phyloP scores from a whole-genome alignment of 2,888 invertebrate species.

The Bhutanitis thaidina region DNA sequence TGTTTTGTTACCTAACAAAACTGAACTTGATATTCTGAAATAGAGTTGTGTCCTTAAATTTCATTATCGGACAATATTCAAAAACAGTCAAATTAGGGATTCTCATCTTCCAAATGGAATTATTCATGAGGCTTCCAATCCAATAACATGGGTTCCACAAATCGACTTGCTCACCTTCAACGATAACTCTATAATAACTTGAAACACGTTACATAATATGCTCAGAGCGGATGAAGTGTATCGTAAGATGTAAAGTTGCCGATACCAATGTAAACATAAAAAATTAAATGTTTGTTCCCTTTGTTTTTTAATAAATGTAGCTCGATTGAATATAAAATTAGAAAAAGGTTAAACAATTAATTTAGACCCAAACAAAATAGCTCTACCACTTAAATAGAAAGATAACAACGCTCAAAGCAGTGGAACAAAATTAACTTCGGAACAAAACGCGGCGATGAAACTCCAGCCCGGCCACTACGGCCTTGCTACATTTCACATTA shows the following conservation, averaged over 20 bases:
- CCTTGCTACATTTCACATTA: slow-evolving; percentile 1
- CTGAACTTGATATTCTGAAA: slow-evolving; percentile 5
- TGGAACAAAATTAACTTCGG: slow-evolving; percentile 9
- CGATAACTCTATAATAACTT: neutral
- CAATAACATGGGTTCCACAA: slow-evolving; percentile 12
- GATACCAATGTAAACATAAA: too few species aligned
- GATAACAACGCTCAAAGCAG: slow-evolving; percentile 2
- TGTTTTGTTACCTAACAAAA: slow-evolving; percentile 6
- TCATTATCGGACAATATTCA: slow-evolving; percentile 18
- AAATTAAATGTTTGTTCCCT: too few species aligned
- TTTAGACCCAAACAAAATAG: neutral
- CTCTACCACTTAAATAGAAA: slow-evolving; percentile 6
- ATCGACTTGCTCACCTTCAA: slow-evolving; percentile 11
- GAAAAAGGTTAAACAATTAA: too few species aligned
- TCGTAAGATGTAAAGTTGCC: too few species aligned
- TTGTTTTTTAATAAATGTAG: too few species aligned
- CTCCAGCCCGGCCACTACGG: neutral
- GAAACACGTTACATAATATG: neutral
- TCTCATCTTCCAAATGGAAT: slow-evolving; percentile 11
- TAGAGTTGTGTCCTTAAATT: slow-evolving; percentile 13
- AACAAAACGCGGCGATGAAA: neutral
- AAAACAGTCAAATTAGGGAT: slow-evolving; percentile 19
- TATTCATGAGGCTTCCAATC: slow-evolving; percentile 17
- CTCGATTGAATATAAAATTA: too few species aligned
- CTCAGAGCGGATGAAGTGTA: too few species aligned